These are phyloP conservation scores for Hoplodrina ambigua DNA, from an alignment of 2,888 invertebrate species.

Conservation along the genomic window DNA sequence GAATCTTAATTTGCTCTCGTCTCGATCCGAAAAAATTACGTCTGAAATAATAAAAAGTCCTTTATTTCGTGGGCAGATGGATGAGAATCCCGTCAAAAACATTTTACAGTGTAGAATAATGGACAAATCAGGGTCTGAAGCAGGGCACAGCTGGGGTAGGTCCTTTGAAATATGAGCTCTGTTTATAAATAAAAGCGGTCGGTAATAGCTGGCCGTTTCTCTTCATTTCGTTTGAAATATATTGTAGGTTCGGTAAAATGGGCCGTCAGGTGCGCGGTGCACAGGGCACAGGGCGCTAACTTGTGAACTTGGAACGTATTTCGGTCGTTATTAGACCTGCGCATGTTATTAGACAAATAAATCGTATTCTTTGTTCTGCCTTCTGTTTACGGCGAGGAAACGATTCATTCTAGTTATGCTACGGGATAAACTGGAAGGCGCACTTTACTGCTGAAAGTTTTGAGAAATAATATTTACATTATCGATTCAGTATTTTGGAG, in stretches of 20 bases:
- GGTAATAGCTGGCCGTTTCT: conserved; percentile 77
- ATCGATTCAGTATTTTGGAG: background rate
- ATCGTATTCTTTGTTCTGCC: conserved; percentile 15
- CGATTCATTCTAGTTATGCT: background rate
- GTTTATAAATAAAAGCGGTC: conserved; percentile 79
- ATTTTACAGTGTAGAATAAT: conserved; percentile 62
- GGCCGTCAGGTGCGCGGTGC: conserved; percentile 42
- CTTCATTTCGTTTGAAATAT: conserved; percentile 75
- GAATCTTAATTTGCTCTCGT: conserved; percentile 61
- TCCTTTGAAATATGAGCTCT: conserved; percentile 74
- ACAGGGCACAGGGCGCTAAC: conserved; percentile 20
- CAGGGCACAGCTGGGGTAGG: conserved; percentile 60
- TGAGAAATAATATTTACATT: background rate
- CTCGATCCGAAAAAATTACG: conserved; percentile 41
- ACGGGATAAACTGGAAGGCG: conserved; percentile 6
- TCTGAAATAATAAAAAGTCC: conserved; percentile 58
- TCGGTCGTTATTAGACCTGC: conserved; percentile 19
- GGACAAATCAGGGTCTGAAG: conserved; percentile 60
- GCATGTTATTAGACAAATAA: conserved; percentile 34
- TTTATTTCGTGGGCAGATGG: conserved; percentile 47
- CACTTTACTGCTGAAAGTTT: background rate
- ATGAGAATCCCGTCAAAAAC: conserved; percentile 60
- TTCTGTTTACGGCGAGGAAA: conserved; percentile 1
- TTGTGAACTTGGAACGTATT: conserved; percentile 46
- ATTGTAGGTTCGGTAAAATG: conserved; percentile 58